Percentiles rank a stretch among this genome's conserved stretches.
Conservation (phyloP, 2,797 vertebrate genomes). For the Poeciliopsis presidionis region DNA sequence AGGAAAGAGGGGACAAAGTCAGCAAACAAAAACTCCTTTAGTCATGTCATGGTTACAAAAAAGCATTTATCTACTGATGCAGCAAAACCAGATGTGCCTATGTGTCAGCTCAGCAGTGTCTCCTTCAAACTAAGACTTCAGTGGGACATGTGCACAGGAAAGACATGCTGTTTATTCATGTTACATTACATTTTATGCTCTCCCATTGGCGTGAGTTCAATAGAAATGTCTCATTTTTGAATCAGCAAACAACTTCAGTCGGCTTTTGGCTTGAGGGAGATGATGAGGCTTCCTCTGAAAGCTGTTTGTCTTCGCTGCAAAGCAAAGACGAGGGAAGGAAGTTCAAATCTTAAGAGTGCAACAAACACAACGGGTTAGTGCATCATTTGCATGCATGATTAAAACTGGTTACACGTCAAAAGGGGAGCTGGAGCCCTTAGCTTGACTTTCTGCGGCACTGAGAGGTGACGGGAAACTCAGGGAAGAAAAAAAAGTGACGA, state of each 20-base stretch:
- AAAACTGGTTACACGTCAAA: conserved; percentile 46
- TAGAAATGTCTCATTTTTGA: conserved; percentile 17
- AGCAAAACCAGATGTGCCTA: conserved; percentile 6
- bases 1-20: neutral
- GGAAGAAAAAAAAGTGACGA: conserved; percentile 49
- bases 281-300: conserved; percentile 25
- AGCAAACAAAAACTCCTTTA: neutral
- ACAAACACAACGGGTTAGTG: conserved; percentile 43
- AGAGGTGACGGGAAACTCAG: conserved; percentile 49
- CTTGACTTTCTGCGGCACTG: conserved; percentile 23
- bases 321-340: conserved; percentile 39
- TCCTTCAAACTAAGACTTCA: conserved; percentile 9
- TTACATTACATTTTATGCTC: conserved; percentile 13
- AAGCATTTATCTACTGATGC: conserved; percentile 1
- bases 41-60: neutral
- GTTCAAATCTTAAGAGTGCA: conserved; percentile 29
- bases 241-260: conserved; percentile 6
- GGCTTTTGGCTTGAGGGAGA: conserved; percentile 22
- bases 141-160: conserved; percentile 19
- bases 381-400: conserved; percentile 67
- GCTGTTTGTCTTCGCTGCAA: conserved; percentile 41
- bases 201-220: conserved; percentile 15
- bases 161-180: conserved; percentile 31
- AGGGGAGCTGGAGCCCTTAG: conserved; percentile 7
- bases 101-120: conserved; percentile 1